Percentiles rank a stretch among this genome's conserved stretches.
Conservation (phyloP, 2,113 vertebrate species). For the Fukomys damarensis region DNA sequence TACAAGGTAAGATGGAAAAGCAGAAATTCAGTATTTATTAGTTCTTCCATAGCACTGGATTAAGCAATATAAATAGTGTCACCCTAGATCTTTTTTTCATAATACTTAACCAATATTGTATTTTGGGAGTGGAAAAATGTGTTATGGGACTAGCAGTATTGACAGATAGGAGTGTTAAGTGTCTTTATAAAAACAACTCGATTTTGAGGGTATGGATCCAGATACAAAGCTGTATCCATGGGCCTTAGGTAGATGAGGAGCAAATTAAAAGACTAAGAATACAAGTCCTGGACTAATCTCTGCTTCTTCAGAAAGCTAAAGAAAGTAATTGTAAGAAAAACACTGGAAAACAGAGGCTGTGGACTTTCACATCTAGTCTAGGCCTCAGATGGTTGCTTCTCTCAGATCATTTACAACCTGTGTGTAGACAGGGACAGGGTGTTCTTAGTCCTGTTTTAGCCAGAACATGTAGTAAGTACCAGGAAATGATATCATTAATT, state of each 20-base stretch:
- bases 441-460: constrained; percentile 1
- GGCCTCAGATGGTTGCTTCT: neutral
- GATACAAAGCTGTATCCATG: neutral
- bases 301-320: neutral
- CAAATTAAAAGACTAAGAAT: neutral
- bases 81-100: neutral
- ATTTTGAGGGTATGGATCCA: neutral
- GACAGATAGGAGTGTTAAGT: neutral
- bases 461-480: constrained; percentile 67
- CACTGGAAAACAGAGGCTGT: neutral
- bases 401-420: neutral
- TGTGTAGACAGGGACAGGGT: constrained; percentile 27
- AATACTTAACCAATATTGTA: neutral
- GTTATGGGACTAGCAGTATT: fast-evolving
- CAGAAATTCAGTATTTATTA: neutral
- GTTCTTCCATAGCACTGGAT: neutral
- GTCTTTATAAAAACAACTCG: neutral
- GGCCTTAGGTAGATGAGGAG: neutral
- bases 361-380: neutral
- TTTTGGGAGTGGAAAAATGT: neutral
- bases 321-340: constrained; percentile 14
- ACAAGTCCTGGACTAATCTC: neutral
- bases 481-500: constrained; percentile 45
- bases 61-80: neutral
- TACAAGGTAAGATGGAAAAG: neutral